Percentiles rank a stretch among this genome's conserved stretches.
Conservation (phyloP, 2,888 invertebrate species). For the Sesia apiformis region DNA sequence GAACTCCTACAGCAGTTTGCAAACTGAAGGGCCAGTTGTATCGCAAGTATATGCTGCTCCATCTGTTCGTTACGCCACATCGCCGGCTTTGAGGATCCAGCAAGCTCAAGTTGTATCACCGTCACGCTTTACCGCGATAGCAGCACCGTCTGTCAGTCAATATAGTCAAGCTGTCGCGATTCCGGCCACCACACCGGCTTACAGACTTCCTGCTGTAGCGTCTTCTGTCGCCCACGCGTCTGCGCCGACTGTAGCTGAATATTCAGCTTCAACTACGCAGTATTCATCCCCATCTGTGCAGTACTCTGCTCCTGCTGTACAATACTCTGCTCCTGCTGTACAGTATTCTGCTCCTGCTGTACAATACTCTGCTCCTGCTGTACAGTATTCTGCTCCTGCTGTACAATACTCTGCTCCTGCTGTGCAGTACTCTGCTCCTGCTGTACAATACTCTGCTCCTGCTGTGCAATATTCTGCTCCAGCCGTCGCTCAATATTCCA, state of each 20-base stretch:
- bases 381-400: conserved; percentile 15
- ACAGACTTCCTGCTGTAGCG: conserved; percentile 19
- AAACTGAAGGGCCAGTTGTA: conserved; percentile 55
- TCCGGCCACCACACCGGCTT: conserved; percentile 7
- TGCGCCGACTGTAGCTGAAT: conserved; percentile 10
- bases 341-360: conserved; percentile 17
- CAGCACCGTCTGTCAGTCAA: conserved; percentile 24
- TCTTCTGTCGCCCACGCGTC: conserved; percentile 20
- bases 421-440: conserved; percentile 8
- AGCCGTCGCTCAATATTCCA: conserved; percentile 16
- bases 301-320: conserved; percentile 19
- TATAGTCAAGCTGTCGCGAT: conserved; percentile 22
- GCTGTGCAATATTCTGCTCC: conserved; percentile 13
- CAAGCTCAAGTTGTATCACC: conserved; percentile 20
- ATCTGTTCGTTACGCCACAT: conserved; percentile 47
- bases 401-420: conserved; percentile 6
- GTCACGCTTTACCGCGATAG: conserved; percentile 14
- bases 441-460: conserved; percentile 19
- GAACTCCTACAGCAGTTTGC: conserved; percentile 41
- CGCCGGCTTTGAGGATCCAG: conserved; percentile 41
- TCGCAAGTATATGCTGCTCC: conserved; percentile 60
- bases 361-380: conserved; percentile 14
- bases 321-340: conserved; percentile 18
- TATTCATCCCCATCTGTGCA: conserved; percentile 5
- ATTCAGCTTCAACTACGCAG: conserved; percentile 14